A percentile compares a stretch with the other conserved stretches of the same genome.
phyloP scores from a whole-genome alignment of 2,888 invertebrate genomes.

The Leistus spinibarbis region DNA sequence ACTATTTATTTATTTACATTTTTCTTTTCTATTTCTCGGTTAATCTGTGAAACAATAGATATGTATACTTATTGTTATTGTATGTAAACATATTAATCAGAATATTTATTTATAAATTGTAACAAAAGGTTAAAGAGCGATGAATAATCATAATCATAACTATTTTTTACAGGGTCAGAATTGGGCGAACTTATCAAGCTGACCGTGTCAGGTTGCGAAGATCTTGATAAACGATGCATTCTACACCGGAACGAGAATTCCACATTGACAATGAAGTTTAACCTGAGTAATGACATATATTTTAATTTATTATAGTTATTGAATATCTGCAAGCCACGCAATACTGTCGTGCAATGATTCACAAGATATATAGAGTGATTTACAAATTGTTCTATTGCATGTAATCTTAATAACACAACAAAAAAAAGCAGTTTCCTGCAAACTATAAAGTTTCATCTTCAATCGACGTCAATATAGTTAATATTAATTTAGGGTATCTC shows the following conservation, averaged over 20 bases:
- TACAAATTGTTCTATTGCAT: no score
- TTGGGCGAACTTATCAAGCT: conserved; percentile 64
- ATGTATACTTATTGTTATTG: no score
- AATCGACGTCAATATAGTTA: no score
- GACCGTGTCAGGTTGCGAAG: conserved; percentile 65
- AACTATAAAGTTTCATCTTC: no score
- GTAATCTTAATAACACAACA: no score
- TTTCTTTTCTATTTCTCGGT: no score
- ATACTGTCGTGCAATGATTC: neutral
- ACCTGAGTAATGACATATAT: conserved; percentile 59
- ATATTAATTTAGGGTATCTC: no score
- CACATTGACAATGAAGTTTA: conserved; percentile 68
- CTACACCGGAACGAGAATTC: conserved; percentile 68
- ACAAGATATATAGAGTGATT: neutral
- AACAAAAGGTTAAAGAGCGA: neutral
- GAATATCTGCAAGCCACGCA: no score
- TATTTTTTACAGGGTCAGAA: conserved; percentile 62
- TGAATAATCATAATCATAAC: neutral
- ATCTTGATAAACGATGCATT: conserved; percentile 63
- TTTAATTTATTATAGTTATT: neutral
- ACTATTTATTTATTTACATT: no score
- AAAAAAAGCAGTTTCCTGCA: no score
- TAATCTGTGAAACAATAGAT: no score
- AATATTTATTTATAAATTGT: neutral
- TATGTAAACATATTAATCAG: neutral